These are phyloP conservation scores for Pseudomyrmex flavicornis DNA, from an alignment of 1,140 invertebrate species.

Conservation along the genomic window DNA sequence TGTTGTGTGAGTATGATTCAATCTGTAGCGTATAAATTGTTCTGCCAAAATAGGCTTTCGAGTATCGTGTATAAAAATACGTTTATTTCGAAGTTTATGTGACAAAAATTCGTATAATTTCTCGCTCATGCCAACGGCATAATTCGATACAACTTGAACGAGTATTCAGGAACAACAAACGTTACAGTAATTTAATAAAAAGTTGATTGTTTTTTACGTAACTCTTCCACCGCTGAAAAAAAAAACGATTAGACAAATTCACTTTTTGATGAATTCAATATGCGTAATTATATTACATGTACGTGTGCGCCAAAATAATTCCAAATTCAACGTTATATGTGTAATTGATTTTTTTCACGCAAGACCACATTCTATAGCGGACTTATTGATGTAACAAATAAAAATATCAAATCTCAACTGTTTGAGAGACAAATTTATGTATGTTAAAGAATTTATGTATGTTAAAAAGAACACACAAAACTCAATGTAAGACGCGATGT, in stretches of 20 bases:
- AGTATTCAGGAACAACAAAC: neutral
- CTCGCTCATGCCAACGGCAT: too few relatives aligned
- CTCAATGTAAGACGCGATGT: constrained; percentile 27
- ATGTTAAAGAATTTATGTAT: constrained; percentile 8
- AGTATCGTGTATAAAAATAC: too few relatives aligned
- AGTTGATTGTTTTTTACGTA: neutral
- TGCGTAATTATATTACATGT: constrained; percentile 1
- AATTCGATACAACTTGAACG: too few relatives aligned
- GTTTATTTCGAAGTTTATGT: too few relatives aligned
- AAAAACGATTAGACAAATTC: neutral
- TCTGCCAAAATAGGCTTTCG: too few relatives aligned
- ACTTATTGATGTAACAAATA: neutral
- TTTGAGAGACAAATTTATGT: neutral
- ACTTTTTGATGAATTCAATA: constrained; percentile 8
- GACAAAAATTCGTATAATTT: too few relatives aligned
- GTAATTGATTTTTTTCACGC: neutral
- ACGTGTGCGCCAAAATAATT: neutral
- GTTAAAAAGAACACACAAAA: constrained; percentile 15
- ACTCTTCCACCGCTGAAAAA: neutral
- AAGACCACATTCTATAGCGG: neutral
- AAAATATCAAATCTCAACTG: constrained; percentile 21
- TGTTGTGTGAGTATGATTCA: too few relatives aligned
- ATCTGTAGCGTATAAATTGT: too few relatives aligned
- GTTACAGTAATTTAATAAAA: neutral
- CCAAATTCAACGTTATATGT: neutral